Percentiles rank a stretch among this genome's conserved stretches.
phyloP scores from a whole-genome alignment of 2,888 invertebrate genomes.

The Bembecia ichneumoniformis region DNA sequence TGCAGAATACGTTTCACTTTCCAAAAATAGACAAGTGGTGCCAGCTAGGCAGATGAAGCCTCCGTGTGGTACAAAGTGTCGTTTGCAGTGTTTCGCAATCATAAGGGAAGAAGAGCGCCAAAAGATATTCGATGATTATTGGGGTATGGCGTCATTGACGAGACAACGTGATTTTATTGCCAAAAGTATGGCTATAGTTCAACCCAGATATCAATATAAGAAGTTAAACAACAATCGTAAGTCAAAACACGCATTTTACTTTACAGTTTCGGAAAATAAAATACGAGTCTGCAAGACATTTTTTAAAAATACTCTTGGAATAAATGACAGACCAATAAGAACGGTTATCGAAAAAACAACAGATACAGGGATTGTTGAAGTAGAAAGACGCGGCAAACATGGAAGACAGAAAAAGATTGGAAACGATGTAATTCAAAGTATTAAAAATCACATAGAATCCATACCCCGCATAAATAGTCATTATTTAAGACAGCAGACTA shows the following conservation, averaged over 20 bases:
- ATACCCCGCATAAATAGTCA: conserved; percentile 5
- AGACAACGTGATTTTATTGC: background rate
- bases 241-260: background rate
- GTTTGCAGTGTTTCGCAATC: too few species aligned
- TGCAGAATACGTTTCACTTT: too few species aligned
- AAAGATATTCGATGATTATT: too few species aligned
- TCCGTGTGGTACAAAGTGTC: background rate
- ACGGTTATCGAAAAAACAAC: background rate
- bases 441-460: conserved; percentile 1
- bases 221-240: background rate
- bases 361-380: background rate
- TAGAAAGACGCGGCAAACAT: background rate
- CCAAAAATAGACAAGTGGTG: background rate
- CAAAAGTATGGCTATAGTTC: background rate
- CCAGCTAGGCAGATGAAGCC: background rate
- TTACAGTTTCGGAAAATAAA: background rate
- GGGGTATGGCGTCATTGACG: too few species aligned
- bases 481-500: conserved; percentile 5
- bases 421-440: background rate
- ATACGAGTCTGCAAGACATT: background rate
- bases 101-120: too few species aligned
- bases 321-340: background rate
- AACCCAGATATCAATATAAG: background rate
- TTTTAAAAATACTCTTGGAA: background rate
- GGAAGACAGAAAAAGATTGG: background rate